A percentile compares a stretch with the other conserved stretches of the same genome.
Evolutionary conservation across 2,113 vertebrate species (phyloP).

Genomic region (Cercocebus atys): DNA sequence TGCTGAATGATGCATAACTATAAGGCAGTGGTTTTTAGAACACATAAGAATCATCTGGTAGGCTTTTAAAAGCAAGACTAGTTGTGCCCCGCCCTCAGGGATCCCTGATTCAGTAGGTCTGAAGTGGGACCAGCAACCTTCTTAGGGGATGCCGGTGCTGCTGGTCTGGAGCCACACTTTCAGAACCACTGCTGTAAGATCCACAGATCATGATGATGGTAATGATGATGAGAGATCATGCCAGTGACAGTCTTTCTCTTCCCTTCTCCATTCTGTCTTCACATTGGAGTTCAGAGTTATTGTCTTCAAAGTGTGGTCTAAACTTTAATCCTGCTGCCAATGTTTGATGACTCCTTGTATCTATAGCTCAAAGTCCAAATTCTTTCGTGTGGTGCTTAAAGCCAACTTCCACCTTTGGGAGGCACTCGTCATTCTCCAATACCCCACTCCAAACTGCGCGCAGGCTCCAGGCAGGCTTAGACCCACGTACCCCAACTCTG

Average conservation of each 20-base stretch:
- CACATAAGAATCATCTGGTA: not conserved
- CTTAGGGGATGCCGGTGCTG: not conserved
- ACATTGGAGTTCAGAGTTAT: not conserved
- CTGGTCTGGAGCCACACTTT: not conserved
- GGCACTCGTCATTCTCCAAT: not conserved
- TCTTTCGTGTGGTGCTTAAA: not conserved
- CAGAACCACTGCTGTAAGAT: not conserved
- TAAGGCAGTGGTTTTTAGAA: not conserved
- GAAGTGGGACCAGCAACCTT: not conserved
- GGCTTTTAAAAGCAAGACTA: not conserved
- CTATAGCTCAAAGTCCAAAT: not conserved
- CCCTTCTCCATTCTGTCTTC: not conserved
- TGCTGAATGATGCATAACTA: not conserved
- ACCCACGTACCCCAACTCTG: not conserved
- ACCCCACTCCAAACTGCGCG: not conserved
- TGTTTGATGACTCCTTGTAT: not conserved
- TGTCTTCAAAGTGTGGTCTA: not conserved
- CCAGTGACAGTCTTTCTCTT: not conserved
- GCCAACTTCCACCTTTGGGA: not conserved
- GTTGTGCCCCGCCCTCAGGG: not conserved
- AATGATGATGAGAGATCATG: not conserved
- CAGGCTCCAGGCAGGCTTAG: not conserved
- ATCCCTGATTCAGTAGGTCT: not conserved
- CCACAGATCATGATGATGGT: not conserved
- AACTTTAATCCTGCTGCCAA: not conserved